Evolutionary conservation across 2,888 invertebrate species (phyloP), one percentile per base, ranked within the genome.

Genomic region (Leptinotarsa haldemani): DNA sequence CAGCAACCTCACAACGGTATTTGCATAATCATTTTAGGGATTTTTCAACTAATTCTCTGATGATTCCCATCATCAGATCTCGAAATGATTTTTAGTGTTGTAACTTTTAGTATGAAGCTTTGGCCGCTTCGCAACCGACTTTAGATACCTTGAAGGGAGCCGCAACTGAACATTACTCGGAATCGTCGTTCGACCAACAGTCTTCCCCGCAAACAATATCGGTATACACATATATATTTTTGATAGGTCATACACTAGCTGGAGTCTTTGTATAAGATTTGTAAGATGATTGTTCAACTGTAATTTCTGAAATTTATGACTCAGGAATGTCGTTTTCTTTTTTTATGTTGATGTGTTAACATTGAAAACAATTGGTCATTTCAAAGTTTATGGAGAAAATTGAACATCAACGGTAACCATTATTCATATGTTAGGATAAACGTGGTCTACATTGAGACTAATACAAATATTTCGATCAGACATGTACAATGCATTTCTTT

Each of bases 141-240:
- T 79, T 80, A 71, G 85, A 85, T 74, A 77, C 80, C 69, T 76
- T 82, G 77, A 85, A 82, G 78, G 81, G 83, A 66, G 83, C 84
- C 48, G 80, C 80, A 71, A 83, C 81, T 65, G 85, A 85, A 77
- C 83, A 84, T 79, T 84, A 86, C 73, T 81, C 84, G 68, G 89
- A 90, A 76, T 83, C 89, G 78, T 84, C 86, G 77, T 87, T 85
- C 78, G 88, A 88, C 80, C 88, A 88, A 72, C 85, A 83, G 78
- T 81, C 79, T 66, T 66, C 83, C 73, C 78, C 85, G 71, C 81
- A 82, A 78, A 85, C 86, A 81, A 87, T 89, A 84, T 88, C 89
- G 89, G 89, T 89, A 89, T 85, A 84, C 83, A 81, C 53, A 73
- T 48, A 58, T 68, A 69, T 68, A 30, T 40, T 9, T 53, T 66